Base-by-base conservation (phyloP, 1,140 invertebrate genomes). In the Tyrophagus putrescentiae region DNA sequence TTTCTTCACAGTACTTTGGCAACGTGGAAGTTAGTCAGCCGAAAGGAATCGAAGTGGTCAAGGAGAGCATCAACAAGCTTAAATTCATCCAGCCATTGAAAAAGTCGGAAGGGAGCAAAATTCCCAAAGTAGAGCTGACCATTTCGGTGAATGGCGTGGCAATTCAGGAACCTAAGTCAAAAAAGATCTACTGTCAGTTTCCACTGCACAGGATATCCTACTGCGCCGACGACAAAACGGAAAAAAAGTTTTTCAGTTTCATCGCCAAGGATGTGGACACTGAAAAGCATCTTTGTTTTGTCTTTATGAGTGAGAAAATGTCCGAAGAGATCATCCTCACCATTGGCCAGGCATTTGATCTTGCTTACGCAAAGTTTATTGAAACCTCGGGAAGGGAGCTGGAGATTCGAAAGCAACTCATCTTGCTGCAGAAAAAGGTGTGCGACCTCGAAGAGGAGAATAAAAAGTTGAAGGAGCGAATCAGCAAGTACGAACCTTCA, bases 201-300 rank as follows among this genome's bases (percentile, higher is more conserved):
- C 91, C 92, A 0, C 73, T 97, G n/a, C 91, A 97, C 72, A 80
- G 90, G 71, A 96, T 97, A 73, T 95, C 90, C 0, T 97, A 96
- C 73, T 96, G 93, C 76, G 92, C 93, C 5, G 92, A 96, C 71
- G 93, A 97, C 72, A 96, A 96, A 72, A 87, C 89, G 39, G 91
- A 94, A 58, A 96, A 95, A 70, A 87, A 88, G 66, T 95, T 94
- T 75, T 95, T 97, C 74, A 85, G 83, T 68, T 97, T 97, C 72
- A 95, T 97, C 66, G 92, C 90, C 32, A 96, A 95, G 76, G 86
- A 87, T 65, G 81, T 81, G 21, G 78, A 80, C 45, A 70, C 72
- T 28, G 88, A 93, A 65, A 81, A 81, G 65, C 91, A 97, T 70
- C 85, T 84, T 67, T 96, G 92, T 70, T 96, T 94, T 72, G 91